Evolutionary conservation across 2,797 vertebrate species (phyloP), one percentile per base, ranked within the genome.

Genomic region (Spondyliosoma cantharus): DNA sequence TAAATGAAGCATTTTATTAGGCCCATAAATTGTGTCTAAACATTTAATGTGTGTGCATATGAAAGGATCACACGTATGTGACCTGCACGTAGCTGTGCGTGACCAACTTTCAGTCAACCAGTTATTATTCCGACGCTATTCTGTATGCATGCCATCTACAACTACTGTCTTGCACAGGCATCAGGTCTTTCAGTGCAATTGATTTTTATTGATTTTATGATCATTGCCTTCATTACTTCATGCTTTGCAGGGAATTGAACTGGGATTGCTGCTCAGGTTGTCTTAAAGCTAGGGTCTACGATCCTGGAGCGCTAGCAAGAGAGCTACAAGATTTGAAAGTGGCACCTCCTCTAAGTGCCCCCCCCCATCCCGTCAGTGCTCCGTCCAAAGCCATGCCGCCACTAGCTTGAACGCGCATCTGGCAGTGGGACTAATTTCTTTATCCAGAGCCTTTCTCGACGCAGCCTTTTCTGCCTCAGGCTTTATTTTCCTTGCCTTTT

Each of bases 181-280:
- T 73, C 60, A n/a, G 42, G 63, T 67, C 57, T 67, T 77, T 85
- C 54, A 43, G 58, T 37, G 25, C 66, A 48, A 87, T 70, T 78
- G 70, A 86, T 75, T 80, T 61, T 42, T 14, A 89, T 80, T 78
- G 86, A 78, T 86, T 84, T 83, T 80, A 68, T 76, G 64, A 74
- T 83, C 75, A 86, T 84, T 75, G 52, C 62, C 62, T 75, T 81
- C 80, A 83, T 82, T 80, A 73, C 76, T 46, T 56, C 42, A 62
- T 71, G 64, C 64, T 80, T 87, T 81, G 54, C 54, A 46, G 58
- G 32, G 50, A 72, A 24, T 24, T 61, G 61, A 63, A 62, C 32
- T 4, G 0, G 25, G 9, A 45, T 68, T 20, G 2, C 46, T 29
- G 65, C 4, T 68, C 17, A 37, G 22, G 74, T 32, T 3, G 7